These are phyloP conservation scores for Piezodorus guildinii DNA, from an alignment of 1,140 invertebrate species.

Conservation along the genomic window DNA sequence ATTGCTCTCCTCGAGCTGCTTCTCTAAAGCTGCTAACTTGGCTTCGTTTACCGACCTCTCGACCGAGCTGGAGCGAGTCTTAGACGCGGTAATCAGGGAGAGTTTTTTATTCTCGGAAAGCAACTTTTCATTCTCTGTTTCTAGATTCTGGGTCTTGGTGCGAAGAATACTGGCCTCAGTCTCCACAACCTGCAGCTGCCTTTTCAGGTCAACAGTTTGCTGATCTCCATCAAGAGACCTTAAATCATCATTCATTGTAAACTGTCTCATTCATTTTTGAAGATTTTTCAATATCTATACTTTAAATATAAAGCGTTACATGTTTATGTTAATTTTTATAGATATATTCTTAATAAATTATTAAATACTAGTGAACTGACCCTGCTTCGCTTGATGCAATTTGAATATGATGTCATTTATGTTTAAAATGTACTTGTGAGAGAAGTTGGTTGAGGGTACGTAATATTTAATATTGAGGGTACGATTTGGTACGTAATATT, in stretches of 20 bases:
- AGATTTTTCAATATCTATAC: too few relatives aligned
- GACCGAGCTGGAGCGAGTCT: conserved; percentile 26
- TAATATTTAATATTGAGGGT: too few relatives aligned
- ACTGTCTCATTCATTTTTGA: too few relatives aligned
- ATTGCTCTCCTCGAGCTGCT: conserved; percentile 46
- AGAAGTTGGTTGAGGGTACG: too few relatives aligned
- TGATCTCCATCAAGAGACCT: conserved; percentile 49
- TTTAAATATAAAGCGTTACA: too few relatives aligned
- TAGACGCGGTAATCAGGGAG: conserved; percentile 40
- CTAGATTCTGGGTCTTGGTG: conserved; percentile 49
- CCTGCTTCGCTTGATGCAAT: too few relatives aligned
- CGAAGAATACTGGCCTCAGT: conserved; percentile 55
- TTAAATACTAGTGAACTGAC: too few relatives aligned
- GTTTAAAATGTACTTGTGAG: too few relatives aligned
- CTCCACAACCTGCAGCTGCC: conserved; percentile 59
- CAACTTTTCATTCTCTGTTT: conserved; percentile 62
- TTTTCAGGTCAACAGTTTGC: conserved; percentile 52
- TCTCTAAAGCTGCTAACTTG: conserved; percentile 45
- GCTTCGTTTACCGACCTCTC: conserved; percentile 10
- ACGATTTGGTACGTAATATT: too few relatives aligned
- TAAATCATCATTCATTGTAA: neutral
- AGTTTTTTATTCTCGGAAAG: conserved; percentile 57
- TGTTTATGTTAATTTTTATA: too few relatives aligned
- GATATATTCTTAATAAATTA: too few relatives aligned
- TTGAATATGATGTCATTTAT: too few relatives aligned